A percentile compares a stretch with the other conserved stretches of the same genome.
Conservation (phyloP, 2,113 vertebrate species). For the Carassius gibelio region DNA sequence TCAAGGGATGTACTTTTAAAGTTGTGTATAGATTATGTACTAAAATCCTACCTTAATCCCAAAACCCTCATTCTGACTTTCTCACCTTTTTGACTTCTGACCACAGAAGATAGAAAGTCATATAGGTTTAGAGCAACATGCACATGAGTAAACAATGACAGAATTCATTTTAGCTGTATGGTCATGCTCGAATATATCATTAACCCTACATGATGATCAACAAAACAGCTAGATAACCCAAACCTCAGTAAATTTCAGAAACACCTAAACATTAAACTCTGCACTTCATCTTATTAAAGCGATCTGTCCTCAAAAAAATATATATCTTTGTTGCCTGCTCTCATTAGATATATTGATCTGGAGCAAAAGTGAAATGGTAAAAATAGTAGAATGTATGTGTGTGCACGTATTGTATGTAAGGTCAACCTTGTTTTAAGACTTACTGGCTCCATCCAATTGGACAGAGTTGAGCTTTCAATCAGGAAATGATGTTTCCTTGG, state of each 20-base stretch:
- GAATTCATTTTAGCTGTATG: too few relatives aligned
- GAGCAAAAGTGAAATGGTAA: constrained; percentile 13
- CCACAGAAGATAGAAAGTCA: too few relatives aligned
- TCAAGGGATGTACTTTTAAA: not conserved
- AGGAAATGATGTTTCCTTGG: constrained; percentile 69
- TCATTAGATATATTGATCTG: constrained; percentile 5
- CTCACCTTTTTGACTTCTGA: too few relatives aligned
- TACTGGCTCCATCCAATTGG: constrained; percentile 4
- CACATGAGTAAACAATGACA: too few relatives aligned
- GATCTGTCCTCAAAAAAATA: not conserved
- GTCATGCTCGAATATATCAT: too few relatives aligned
- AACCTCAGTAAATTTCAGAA: not conserved
- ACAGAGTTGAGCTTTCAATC: constrained; percentile 33
- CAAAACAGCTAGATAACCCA: not conserved
- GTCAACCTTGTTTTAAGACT: constrained; percentile 6
- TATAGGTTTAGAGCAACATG: too few relatives aligned
- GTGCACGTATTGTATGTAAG: not conserved
- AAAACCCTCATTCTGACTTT: not conserved
- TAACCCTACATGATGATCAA: too few relatives aligned
- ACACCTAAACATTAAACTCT: too few relatives aligned
- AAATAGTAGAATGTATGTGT: constrained; percentile 13
- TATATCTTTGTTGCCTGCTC: not conserved
- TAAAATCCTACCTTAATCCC: too few relatives aligned
- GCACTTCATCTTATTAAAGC: not conserved
- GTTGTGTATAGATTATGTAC: too few relatives aligned